These are phyloP conservation scores for Globia sparganii DNA, from an alignment of 2,888 invertebrate species.

Conservation along the genomic window DNA sequence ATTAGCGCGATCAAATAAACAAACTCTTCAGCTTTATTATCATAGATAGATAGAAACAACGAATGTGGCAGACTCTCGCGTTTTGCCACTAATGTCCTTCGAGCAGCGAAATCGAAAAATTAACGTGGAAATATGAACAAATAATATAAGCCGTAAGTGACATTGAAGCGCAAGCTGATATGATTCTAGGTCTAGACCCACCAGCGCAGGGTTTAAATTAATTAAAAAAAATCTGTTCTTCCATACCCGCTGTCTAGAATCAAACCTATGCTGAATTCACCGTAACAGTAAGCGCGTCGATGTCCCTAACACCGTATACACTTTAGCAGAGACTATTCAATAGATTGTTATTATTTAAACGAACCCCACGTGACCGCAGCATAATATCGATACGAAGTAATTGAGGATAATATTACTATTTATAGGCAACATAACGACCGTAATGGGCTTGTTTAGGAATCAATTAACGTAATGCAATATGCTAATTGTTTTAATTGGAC, in stretches of 20 bases:
- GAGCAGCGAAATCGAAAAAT: neutral
- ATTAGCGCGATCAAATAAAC: too few species aligned
- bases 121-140: neutral
- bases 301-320: neutral
- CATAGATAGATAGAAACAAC: too few species aligned
- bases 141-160: neutral
- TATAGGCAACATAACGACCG: slow-evolving; percentile 20
- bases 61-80: neutral
- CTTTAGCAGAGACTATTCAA: neutral
- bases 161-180: neutral
- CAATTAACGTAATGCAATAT: slow-evolving; percentile 63
- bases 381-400: slow-evolving; percentile 41
- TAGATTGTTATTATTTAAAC: slow-evolving; percentile 18
- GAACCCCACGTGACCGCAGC: slow-evolving; percentile 16
- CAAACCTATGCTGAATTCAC: neutral
- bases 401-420: slow-evolving; percentile 57
- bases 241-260: neutral
- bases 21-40: too few species aligned
- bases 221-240: too few species aligned
- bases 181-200: neutral
- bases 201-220: neutral
- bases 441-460: slow-evolving; percentile 55
- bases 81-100: neutral
- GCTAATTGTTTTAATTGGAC: slow-evolving; percentile 63
- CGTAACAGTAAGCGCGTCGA: neutral